Percentiles rank a stretch among this genome's conserved stretches.
Evolutionary conservation across 2,113 vertebrate genomes (phyloP).

Genomic region (Irena cyanogastra): DNA sequence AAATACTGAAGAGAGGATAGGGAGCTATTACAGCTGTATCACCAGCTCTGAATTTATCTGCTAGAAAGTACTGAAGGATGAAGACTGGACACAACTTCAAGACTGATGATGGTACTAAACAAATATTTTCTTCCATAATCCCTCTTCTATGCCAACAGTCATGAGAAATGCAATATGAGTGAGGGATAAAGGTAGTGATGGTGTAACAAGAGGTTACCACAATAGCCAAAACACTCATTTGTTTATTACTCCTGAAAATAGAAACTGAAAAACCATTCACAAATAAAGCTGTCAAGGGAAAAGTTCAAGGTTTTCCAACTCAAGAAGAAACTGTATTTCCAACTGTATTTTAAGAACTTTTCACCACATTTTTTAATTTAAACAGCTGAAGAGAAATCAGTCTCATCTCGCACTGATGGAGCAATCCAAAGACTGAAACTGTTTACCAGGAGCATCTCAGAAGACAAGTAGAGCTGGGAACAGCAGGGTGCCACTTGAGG

Average conservation of each 20-base stretch:
- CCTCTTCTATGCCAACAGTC: neutral
- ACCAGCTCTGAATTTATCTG: neutral
- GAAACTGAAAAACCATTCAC: neutral
- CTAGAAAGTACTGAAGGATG: neutral
- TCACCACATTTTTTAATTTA: neutral
- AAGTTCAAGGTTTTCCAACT: neutral
- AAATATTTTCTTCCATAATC: neutral
- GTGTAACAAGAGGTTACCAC: neutral
- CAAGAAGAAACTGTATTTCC: neutral
- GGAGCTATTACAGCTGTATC: neutral
- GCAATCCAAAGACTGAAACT: neutral
- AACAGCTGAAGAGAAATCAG: neutral
- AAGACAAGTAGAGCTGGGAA: neutral
- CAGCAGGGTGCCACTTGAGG: neutral
- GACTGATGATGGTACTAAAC: neutral
- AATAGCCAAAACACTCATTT: neutral
- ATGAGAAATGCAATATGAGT: neutral
- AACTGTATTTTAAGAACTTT: no score
- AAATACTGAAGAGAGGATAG: neutral
- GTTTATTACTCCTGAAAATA: slow-evolving; percentile 1
- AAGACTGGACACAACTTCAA: neutral
- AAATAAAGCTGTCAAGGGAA: neutral
- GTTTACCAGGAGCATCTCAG: neutral
- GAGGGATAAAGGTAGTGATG: slow-evolving; percentile 1
- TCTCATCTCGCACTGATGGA: neutral